These are phyloP conservation scores for Tetramorium simillimum DNA, from an alignment of 1,140 invertebrate genomes.

Conservation along the genomic window DNA sequence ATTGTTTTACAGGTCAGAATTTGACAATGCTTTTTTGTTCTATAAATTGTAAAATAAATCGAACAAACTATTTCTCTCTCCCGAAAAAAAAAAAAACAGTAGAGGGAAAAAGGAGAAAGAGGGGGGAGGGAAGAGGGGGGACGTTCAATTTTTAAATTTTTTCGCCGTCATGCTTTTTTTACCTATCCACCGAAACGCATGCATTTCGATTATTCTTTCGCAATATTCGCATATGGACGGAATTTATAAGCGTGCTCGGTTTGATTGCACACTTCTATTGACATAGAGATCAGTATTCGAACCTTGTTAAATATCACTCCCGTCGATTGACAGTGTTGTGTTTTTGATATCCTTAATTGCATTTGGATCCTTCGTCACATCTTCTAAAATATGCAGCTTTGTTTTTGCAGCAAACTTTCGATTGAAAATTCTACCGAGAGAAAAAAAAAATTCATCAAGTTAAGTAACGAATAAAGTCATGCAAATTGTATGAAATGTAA, in stretches of 20 bases:
- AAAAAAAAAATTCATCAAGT: constrained; percentile 13
- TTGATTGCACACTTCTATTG: constrained; percentile 48
- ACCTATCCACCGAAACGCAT: background rate
- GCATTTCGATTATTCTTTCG: constrained; percentile 27
- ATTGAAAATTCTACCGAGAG: background rate
- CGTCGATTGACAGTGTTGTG: background rate
- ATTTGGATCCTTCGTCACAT: background rate
- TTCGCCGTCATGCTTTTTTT: constrained; percentile 21
- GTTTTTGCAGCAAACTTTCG: background rate
- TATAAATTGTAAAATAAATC: constrained; percentile 45
- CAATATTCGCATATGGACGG: constrained; percentile 37
- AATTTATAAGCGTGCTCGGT: constrained; percentile 35
- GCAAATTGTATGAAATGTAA: background rate
- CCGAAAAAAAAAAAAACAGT: constrained; percentile 9
- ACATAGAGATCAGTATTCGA: constrained; percentile 33
- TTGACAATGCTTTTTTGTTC: constrained; percentile 2
- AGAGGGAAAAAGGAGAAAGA: background rate
- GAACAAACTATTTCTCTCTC: background rate
- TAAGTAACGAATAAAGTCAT: background rate
- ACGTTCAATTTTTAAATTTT: constrained; percentile 47
- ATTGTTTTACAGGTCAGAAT: constrained; percentile 1
- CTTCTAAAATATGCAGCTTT: background rate
- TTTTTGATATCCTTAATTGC: background rate
- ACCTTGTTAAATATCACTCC: constrained; percentile 26
- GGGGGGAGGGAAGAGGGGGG: background rate